Evolutionary conservation across 2,797 vertebrate species (phyloP), one percentile per base, ranked within the genome.

Genomic region (Amblyraja radiata): DNA sequence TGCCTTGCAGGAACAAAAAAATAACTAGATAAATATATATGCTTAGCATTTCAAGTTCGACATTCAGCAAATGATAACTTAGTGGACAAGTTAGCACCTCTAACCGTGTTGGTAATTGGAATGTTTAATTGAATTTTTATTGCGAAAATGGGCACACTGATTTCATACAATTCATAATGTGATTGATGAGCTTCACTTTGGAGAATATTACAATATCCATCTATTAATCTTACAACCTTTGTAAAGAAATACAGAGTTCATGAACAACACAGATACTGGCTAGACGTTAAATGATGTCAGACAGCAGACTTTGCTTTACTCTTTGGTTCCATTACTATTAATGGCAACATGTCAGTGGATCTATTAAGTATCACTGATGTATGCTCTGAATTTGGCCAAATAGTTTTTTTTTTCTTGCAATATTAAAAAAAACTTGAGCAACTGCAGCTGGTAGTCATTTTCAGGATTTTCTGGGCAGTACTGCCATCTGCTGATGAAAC

Each of bases 251-350:
- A 92, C 25, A 74, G 90, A 58, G 39, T 54, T 76, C 39, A 58
- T 92, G 46, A 39, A 92, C 71, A 74, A 76, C 90, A 92, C 74
- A 92, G 90, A 76, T 92, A 92, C 46, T 92, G 90, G 90, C 90
- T 58, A 76, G 90, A 92, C 90, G 9, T 76, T 92, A 71, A 73
- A 92, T 92, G 90, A 92, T 76, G 90, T 92, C 90, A 92, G 90
- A 76, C 71, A 92, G 71, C 71, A 92, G 90, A 58, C 90, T 58
- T 76, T 58, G 39, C 71, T 92, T 92, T 76, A 92, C 90, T 92
- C 73, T 92, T 92, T 92, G 90, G 90, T 92, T 92, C 90, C 90
- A 92, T 92, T 92, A 92, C 90, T 92, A 92, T 76, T 92, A 76
- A 92, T 92, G 90, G 90, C 90, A 92, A 92, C 90, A 92, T 92